phyloP scores from a whole-genome alignment of 2,113 vertebrate genomes.

The Dipodomys ordii region DNA sequence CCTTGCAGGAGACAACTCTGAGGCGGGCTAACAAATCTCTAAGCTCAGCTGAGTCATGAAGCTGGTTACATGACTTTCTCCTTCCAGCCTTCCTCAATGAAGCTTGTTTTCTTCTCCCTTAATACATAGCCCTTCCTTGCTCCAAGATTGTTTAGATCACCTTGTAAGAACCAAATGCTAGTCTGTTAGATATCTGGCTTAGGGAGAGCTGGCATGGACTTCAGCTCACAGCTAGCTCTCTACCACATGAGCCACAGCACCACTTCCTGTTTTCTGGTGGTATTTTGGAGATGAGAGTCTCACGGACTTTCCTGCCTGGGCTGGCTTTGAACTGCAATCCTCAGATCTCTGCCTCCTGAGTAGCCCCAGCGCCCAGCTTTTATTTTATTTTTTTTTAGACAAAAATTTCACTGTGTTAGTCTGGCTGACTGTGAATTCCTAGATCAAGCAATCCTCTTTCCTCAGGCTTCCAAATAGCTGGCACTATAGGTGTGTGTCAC shows the following conservation, averaged over 20 bases:
- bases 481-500: neutral
- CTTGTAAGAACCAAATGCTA: neutral
- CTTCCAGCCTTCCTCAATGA: neutral
- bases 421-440: neutral
- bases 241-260: no score
- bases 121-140: neutral
- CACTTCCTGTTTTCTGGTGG: no score
- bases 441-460: neutral
- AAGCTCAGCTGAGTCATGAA: neutral
- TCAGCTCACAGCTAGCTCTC: no score
- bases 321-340: no score
- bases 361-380: no score
- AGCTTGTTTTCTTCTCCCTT: fast-evolving
- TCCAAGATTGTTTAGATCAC: neutral
- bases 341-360: no score
- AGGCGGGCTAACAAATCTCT: neutral
- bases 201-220: neutral
- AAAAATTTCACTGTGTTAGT: neutral
- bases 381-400: neutral
- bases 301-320: no score
- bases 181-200: neutral
- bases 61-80: neutral
- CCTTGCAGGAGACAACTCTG: neutral
- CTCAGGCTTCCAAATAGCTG: neutral
- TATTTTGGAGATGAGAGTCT: no score